Conservation (phyloP, 2,888 invertebrate genomes). For the Tachina lurida region DNA sequence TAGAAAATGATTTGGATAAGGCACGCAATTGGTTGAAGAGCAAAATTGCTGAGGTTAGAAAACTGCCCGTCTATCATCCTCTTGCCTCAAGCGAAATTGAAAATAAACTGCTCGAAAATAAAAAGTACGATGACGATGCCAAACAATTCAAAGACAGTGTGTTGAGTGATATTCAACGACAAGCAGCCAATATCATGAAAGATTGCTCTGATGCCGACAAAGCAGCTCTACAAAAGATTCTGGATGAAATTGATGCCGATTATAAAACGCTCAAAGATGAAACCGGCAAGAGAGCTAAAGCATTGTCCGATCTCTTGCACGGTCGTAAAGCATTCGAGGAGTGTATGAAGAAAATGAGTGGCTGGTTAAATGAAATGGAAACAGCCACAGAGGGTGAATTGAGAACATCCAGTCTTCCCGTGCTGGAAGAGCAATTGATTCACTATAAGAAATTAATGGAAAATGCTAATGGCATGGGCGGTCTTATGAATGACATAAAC, state of each 20-base stretch:
- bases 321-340: constrained; percentile 92
- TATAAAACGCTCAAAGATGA: constrained; percentile 89
- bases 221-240: constrained; percentile 86
- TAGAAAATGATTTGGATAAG: constrained; percentile 91
- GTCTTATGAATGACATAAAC: constrained; percentile 88
- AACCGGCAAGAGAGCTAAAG: constrained; percentile 88
- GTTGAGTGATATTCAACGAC: constrained; percentile 89
- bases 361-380: constrained; percentile 96
- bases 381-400: constrained; percentile 92
- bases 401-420: constrained; percentile 90
- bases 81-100: constrained; percentile 92
- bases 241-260: constrained; percentile 88
- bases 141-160: constrained; percentile 90
- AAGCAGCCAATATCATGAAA: constrained; percentile 89
- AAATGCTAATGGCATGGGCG: constrained; percentile 88
- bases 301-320: constrained; percentile 88
- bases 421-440: constrained; percentile 93
- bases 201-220: constrained; percentile 91
- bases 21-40: constrained; percentile 91
- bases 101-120: constrained; percentile 90
- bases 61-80: constrained; percentile 89
- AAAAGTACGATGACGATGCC: constrained; percentile 89
- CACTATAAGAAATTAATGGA: constrained; percentile 92
- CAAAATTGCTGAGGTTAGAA: constrained; percentile 89
- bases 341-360: constrained; percentile 90